phyloP scores from a whole-genome alignment of 1,140 invertebrate species.

The Lasaia peninsularis region DNA sequence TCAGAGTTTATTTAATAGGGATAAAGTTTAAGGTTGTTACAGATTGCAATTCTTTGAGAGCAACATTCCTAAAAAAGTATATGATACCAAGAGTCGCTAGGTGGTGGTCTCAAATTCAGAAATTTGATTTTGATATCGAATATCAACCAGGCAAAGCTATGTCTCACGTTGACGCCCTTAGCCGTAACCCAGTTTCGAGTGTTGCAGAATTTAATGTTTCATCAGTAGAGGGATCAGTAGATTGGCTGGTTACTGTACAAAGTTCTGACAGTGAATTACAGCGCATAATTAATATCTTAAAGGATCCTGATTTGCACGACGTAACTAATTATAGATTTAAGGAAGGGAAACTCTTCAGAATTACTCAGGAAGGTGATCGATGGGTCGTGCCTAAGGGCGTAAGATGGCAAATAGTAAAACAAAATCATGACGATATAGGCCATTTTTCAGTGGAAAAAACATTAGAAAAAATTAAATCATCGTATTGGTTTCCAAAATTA shows the following conservation, averaged over 20 bases:
- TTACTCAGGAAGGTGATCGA: slow-evolving; percentile 22
- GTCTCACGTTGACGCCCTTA: too few relatives aligned
- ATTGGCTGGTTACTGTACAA: background rate
- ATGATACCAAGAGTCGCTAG: too few relatives aligned
- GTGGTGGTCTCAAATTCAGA: too few relatives aligned
- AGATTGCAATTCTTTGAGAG: too few relatives aligned
- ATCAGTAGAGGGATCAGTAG: too few relatives aligned
- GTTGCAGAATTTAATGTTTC: too few relatives aligned
- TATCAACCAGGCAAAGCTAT: too few relatives aligned
- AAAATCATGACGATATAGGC: slow-evolving; percentile 26
- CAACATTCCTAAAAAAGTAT: too few relatives aligned
- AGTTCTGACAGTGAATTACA: background rate
- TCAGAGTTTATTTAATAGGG: too few relatives aligned
- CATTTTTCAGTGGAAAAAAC: slow-evolving; percentile 30
- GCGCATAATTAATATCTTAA: background rate
- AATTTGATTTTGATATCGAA: too few relatives aligned
- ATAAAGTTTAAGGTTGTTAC: too few relatives aligned
- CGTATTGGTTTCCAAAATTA: slow-evolving; percentile 25
- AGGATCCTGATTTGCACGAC: background rate
- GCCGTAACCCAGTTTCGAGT: too few relatives aligned
- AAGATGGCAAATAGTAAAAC: slow-evolving; percentile 24
- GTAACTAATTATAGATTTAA: background rate
- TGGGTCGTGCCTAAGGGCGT: slow-evolving; percentile 28
- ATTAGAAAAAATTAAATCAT: slow-evolving; percentile 14
- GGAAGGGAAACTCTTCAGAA: slow-evolving; percentile 31